Evolutionary conservation across 2,113 vertebrate species (phyloP).

Genomic region (Mirza zaza): DNA sequence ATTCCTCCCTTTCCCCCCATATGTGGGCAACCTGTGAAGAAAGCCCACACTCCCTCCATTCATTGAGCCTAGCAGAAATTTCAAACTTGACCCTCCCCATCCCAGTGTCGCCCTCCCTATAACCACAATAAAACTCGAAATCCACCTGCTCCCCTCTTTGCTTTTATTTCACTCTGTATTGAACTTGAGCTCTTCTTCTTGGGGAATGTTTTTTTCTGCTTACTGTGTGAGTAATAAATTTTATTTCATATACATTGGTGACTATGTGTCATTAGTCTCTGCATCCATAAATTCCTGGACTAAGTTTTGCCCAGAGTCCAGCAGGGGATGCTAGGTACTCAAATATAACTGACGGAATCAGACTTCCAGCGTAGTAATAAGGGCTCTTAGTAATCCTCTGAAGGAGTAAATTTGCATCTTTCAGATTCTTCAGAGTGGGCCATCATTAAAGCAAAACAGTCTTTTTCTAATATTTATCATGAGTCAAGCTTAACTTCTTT

Average conservation of each 20-base stretch:
- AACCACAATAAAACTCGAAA: background rate
- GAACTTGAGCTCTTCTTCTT: background rate
- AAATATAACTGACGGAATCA: slow-evolving; percentile 6
- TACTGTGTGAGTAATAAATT: background rate
- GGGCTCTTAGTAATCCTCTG: background rate
- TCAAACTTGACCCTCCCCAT: background rate
- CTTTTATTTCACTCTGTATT: background rate
- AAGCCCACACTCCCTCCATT: background rate
- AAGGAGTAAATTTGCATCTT: background rate
- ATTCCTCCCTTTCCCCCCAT: background rate
- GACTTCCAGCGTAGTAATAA: background rate
- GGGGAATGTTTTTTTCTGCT: background rate
- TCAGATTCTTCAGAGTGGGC: background rate
- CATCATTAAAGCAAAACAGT: background rate
- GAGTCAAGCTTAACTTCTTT: background rate
- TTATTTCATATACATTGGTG: background rate
- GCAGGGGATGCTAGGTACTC: background rate
- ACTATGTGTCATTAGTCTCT: background rate
- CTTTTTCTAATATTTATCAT: background rate
- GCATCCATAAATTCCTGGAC: background rate
- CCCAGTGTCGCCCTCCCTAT: background rate
- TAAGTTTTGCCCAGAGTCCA: background rate
- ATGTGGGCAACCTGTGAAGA: background rate
- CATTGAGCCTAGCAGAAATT: background rate
- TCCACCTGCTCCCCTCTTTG: background rate